These are phyloP conservation scores for Rhinatrema bivittatum DNA, from an alignment of 2,797 vertebrate species.

Conservation along the genomic window DNA sequence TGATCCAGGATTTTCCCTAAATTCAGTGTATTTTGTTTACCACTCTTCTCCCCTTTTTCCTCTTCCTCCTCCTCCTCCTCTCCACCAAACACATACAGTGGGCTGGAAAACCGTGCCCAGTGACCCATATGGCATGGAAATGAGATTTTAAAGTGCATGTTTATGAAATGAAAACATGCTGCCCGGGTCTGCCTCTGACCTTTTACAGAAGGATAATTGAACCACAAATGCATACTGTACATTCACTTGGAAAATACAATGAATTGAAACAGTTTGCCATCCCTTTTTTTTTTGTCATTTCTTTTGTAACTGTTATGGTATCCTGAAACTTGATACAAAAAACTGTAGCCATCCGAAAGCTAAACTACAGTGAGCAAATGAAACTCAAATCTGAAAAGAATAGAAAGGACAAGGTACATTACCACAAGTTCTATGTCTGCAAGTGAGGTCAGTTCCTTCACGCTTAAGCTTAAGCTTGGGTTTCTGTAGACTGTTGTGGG, in stretches of 20 bases:
- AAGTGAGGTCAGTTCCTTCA: constrained; percentile 35
- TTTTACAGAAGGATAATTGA: constrained; percentile 42
- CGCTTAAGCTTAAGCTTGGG: constrained; percentile 15
- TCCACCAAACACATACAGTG: neutral
- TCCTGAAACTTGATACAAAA: constrained; percentile 41
- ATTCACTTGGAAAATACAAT: too few species aligned
- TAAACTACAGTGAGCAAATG: constrained; percentile 11
- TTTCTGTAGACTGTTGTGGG: constrained; percentile 24
- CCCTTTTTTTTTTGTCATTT: constrained; percentile 24
- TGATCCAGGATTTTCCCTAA: too few species aligned
- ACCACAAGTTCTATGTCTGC: constrained; percentile 37
- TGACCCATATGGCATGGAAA: neutral
- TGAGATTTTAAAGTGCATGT: constrained; percentile 2
- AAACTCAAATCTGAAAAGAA: constrained; percentile 17
- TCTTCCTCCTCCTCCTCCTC: neutral
- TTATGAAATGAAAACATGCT: constrained; percentile 16
- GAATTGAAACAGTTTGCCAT: constrained; percentile 25
- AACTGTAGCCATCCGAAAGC: constrained; percentile 15
- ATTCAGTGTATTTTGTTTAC: neutral
- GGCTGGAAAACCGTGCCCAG: too few species aligned
- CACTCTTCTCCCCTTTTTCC: neutral
- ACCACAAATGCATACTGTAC: too few species aligned
- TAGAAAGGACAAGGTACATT: constrained; percentile 30
- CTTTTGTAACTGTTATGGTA: constrained; percentile 28
- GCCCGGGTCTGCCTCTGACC: too few species aligned